Conservation (phyloP, 2,888 invertebrate genomes). For the Drosophila nr. perissopoda region DNA sequence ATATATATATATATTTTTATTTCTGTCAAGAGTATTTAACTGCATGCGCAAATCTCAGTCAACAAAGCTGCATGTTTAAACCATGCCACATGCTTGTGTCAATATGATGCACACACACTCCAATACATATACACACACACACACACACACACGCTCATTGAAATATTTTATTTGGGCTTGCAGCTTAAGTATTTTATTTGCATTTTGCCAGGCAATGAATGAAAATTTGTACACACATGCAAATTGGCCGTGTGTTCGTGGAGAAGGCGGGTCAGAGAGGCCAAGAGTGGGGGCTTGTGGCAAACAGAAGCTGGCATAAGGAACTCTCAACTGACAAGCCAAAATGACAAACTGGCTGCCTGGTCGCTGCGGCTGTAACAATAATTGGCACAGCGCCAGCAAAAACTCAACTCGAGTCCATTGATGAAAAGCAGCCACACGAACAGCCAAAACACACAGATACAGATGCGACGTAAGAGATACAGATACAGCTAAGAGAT, state of each 20-base stretch:
- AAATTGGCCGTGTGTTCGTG: conserved; percentile 45
- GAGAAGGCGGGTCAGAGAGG: not conserved
- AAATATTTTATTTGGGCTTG: conserved; percentile 56
- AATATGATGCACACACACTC: conserved; percentile 36
- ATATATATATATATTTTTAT: not conserved
- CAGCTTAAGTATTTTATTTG: conserved; percentile 63
- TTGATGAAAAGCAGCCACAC: conserved; percentile 73
- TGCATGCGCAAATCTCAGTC: conserved; percentile 30
- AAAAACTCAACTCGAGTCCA: conserved; percentile 54
- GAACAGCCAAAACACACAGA: conserved; percentile 29
- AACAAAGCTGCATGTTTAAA: conserved; percentile 34
- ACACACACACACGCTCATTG: conserved; percentile 21
- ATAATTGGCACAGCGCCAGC: conserved; percentile 72
- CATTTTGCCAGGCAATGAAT: conserved; percentile 69
- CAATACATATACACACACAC: conserved; percentile 1
- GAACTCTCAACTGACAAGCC: conserved; percentile 53
- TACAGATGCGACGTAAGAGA: conserved; percentile 30
- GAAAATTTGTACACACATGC: conserved; percentile 66
- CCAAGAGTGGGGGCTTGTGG: not conserved
- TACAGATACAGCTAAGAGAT: conserved; percentile 15
- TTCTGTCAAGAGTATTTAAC: conserved; percentile 43
- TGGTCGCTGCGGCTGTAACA: conserved; percentile 45
- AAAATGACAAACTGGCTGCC: conserved; percentile 67
- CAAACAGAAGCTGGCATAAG: conserved; percentile 28
- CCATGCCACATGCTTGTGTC: conserved; percentile 52